Base-by-base conservation (phyloP, 2,113 vertebrate species). In the Scalopus aquaticus region DNA sequence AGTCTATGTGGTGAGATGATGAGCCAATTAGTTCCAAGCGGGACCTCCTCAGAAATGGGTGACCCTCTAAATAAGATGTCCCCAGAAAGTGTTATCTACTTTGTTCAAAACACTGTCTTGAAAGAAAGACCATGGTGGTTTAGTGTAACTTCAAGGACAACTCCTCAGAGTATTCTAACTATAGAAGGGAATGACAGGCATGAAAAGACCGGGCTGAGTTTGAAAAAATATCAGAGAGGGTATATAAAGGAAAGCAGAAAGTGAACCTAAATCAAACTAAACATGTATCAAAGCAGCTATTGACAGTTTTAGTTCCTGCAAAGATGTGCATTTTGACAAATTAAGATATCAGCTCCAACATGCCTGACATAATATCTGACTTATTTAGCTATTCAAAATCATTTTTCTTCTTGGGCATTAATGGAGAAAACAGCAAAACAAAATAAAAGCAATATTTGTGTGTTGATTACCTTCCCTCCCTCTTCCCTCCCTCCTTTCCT, bases 291-390 rank as follows among this genome's bases (percentile, higher is more conserved):
- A 67, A 88, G 28, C 3, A 77, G 30, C 28, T 54, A 30, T 0
- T 77, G 37, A 83, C 7, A 54, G 28, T 80, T 76, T 22, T 12
- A 35, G 39, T 54, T 79, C 37, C 51, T 73, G 13, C 5, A 65
- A 6, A 86, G 67, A 82, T 79, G 46, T 32, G 7, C 10, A 56
- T 83, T 95, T 62, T 90, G 58, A 95, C 81, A 84, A 95, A 91
- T 62, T 88, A 81, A 91, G 19, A 44, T 69, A 85, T 39, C 78
- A 88, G 56, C 22, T 91, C 62, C 67, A 88, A 56, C 91, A 77
- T 60, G 28, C 17, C 42, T 92, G 46, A 86, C 69, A 69, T 2
- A 1, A 24, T n/a, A 5, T 69, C 65, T 93, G 42, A 89, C 64
- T 62, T 60, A 76, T 37, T 93, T 78, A 64, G 9, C 37, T 86